Evolutionary conservation across 2,113 vertebrate genomes (phyloP).

Genomic region (Leucosticte australis): DNA sequence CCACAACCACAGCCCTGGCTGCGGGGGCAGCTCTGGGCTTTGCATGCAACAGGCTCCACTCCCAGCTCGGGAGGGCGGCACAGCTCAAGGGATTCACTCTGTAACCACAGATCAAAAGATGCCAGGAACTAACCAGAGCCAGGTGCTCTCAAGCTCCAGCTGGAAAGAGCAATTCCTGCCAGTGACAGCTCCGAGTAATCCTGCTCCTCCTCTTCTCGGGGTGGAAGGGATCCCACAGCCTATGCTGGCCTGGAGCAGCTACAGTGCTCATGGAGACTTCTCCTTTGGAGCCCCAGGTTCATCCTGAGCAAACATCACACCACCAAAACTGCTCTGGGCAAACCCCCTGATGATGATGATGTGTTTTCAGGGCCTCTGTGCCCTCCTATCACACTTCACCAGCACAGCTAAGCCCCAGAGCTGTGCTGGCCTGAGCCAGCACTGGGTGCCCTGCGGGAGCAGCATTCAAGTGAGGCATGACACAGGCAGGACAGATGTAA

Average conservation of each 20-base stretch:
- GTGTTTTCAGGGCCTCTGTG: background rate
- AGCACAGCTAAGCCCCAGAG: background rate
- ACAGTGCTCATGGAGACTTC: fast-evolving
- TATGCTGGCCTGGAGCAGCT: fast-evolving
- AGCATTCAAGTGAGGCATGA: background rate
- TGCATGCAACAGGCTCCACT: background rate
- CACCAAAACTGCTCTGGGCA: background rate
- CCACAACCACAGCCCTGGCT: background rate
- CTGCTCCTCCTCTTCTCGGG: fast-evolving
- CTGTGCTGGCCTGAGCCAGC: fast-evolving
- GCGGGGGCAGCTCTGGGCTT: background rate
- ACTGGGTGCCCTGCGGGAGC: background rate
- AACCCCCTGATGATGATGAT: fast-evolving
- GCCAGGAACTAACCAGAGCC: background rate
- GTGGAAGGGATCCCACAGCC: background rate
- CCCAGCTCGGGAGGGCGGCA: background rate
- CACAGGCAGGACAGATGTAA: background rate
- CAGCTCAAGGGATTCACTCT: background rate
- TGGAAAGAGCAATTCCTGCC: background rate
- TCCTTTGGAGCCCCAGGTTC: background rate
- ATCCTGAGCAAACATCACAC: background rate
- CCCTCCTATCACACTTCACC: background rate
- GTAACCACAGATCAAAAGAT: background rate
- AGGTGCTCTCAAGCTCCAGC: background rate
- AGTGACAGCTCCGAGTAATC: background rate